A percentile compares a stretch with the other conserved stretches of the same genome.
Conservation (phyloP, 2,797 vertebrate species). For the Mormyrops attenuatus region DNA sequence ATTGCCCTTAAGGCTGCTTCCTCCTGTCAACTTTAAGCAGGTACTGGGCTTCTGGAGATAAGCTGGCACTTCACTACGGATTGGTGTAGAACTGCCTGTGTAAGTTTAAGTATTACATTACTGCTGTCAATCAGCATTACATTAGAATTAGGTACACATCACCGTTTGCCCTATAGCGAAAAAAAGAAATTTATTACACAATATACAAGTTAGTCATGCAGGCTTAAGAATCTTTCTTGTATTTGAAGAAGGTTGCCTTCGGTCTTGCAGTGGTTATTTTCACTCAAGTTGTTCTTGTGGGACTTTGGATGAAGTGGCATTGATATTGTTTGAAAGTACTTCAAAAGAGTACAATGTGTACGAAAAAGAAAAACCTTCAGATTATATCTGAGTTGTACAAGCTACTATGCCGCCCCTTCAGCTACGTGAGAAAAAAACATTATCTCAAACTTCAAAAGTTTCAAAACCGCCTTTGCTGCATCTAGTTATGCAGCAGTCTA, state of each 20-base stretch:
- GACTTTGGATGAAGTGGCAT: not conserved
- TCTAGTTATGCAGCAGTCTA: constrained; percentile 31
- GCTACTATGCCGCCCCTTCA: not conserved
- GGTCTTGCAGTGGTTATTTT: not conserved
- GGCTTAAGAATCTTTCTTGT: not conserved
- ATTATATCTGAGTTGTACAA: not conserved
- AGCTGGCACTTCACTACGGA: not conserved
- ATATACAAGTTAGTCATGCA: not conserved
- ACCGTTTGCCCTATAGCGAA: not conserved
- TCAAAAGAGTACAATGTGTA: not conserved
- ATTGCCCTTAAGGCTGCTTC: not conserved
- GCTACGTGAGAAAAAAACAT: constrained; percentile 19
- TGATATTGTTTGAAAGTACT: not conserved
- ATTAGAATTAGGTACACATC: not conserved
- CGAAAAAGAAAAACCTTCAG: not conserved
- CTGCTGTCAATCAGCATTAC: not conserved
- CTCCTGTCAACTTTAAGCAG: not conserved
- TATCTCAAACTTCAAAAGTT: constrained; percentile 20
- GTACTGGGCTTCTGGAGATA: not conserved
- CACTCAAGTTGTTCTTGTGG: not conserved
- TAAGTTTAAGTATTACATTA: not conserved
- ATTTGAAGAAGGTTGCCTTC: not conserved
- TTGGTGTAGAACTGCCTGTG: not conserved
- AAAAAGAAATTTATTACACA: not conserved
- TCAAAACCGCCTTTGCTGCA: constrained; percentile 19